Evolutionary conservation across 2,888 invertebrate species (phyloP).

Genomic region (Diaperis boleti): DNA sequence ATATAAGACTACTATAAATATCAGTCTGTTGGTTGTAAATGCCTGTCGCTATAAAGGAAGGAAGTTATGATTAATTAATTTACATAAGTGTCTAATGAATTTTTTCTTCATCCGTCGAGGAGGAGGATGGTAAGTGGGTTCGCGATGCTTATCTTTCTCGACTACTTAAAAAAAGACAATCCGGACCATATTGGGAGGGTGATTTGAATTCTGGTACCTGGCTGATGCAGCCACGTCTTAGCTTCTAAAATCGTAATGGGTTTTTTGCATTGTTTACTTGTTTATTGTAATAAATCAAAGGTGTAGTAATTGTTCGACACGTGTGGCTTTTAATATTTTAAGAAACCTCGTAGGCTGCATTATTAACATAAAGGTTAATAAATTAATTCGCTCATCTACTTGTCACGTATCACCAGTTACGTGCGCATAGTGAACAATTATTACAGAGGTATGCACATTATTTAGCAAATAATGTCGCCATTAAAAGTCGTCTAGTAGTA

Average conservation of each 20-base stretch:
- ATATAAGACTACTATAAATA: constrained; percentile 29
- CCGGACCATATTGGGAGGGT: too few relatives aligned
- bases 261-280: too few relatives aligned
- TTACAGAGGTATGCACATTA: too few relatives aligned
- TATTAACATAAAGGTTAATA: constrained; percentile 17
- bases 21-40: constrained; percentile 16
- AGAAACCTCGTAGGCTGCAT: constrained; percentile 1
- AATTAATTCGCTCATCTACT: neutral
- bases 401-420: too few relatives aligned
- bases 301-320: constrained; percentile 16
- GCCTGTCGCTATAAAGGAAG: constrained; percentile 16
- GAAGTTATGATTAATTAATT: constrained; percentile 34
- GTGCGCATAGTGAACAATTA: too few relatives aligned
- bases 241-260: too few relatives aligned
- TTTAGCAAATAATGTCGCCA: too few relatives aligned
- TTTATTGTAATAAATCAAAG: too few relatives aligned
- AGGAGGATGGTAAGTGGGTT: neutral
- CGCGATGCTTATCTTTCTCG: neutral
- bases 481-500: neutral
- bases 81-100: constrained; percentile 20
- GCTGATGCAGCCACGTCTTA: too few relatives aligned
- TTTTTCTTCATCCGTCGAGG: neutral
- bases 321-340: constrained; percentile 15
- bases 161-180: too few relatives aligned
- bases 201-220: too few relatives aligned